Evolutionary conservation across 2,797 vertebrate species (phyloP), one percentile per base, ranked within the genome.

Genomic region (Helostoma temminkii): DNA sequence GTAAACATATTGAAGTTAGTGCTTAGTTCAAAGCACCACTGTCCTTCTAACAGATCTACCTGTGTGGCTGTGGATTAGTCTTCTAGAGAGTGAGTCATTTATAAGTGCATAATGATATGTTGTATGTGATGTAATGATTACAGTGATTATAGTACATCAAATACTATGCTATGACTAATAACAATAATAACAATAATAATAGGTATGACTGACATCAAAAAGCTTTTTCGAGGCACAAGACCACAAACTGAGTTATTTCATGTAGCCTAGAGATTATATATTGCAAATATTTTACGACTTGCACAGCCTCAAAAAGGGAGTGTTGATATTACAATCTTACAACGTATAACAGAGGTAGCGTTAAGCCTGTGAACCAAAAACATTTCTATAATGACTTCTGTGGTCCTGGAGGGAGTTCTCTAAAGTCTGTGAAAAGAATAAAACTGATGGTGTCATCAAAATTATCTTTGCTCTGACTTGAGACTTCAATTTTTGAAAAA

Each of bases 351-450:
- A 39, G 14, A 39, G 18, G 7, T 9, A 12, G 19, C 24, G 18
- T 66, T 47, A 9, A 73, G 19, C 28, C 22, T 34, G 16, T 36
- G 45, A 42, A n/a, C n/a, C n/a, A n/a, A n/a, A 26, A 28, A n/a
- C 21, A 43, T 24, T 45, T 50, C 18, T 57, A 3, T 39, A 24
- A 36, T 18, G 18, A 25, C 5, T 10, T 26, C 7, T 36, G 11
- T 36, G 22, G 22, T 18, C 60, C 28, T 39, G 34, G 14, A 52
- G 34, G 26, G 21, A 41, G 25, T 3, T 52, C 6, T 16, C 21
- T 46, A 9, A 26, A 24, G 12, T 30, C 9, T 19, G 26, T 9
- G 6, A 42, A 19, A 19, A 55, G 16, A 39, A 45, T 22, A 41
- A 16, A 48, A 15, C 9, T 32, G 10, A 24, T 37, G 37, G 39